Percentiles rank a stretch among this genome's conserved stretches.
These are phyloP conservation scores for Hemitrygon akajei DNA, from an alignment of 2,797 vertebrate genomes.

Conservation along the genomic window DNA sequence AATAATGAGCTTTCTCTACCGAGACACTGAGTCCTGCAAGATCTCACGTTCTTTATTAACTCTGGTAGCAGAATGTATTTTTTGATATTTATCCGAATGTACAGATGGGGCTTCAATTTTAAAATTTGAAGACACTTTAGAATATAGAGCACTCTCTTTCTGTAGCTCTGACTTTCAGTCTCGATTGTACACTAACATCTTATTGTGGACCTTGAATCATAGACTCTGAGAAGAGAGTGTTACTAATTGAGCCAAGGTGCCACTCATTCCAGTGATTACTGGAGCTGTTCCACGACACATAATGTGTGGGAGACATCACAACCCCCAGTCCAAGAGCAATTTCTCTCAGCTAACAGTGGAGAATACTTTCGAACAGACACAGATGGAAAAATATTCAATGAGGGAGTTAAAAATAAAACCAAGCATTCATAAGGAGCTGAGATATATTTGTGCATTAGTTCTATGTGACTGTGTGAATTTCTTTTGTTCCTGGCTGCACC, in stretches of 20 bases:
- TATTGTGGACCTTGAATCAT: not conserved
- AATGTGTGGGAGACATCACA: not conserved
- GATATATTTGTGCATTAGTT: not conserved
- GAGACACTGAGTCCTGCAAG: not conserved
- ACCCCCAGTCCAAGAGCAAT: not conserved
- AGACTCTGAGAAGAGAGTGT: not conserved
- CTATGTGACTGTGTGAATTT: not conserved
- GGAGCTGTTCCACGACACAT: not conserved
- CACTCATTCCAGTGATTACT: not conserved
- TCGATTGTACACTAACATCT: not conserved
- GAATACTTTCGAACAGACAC: not conserved
- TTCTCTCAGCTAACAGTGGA: not conserved
- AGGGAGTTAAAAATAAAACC: not conserved
- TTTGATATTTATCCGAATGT: not conserved
- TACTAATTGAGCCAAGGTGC: not conserved
- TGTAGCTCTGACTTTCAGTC: not conserved
- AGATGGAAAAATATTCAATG: constrained; percentile 13
- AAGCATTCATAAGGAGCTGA: not conserved
- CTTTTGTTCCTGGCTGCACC: not conserved
- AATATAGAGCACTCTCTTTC: not conserved
- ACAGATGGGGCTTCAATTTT: not conserved
- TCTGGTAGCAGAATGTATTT: not conserved
- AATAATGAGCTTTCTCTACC: no score
- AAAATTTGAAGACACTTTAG: not conserved
- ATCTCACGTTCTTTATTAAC: not conserved